Percentiles rank a stretch among this genome's conserved stretches.
These are phyloP conservation scores for Simalia tracyae DNA, from an alignment of 2,797 vertebrate species.

Conservation along the genomic window DNA sequence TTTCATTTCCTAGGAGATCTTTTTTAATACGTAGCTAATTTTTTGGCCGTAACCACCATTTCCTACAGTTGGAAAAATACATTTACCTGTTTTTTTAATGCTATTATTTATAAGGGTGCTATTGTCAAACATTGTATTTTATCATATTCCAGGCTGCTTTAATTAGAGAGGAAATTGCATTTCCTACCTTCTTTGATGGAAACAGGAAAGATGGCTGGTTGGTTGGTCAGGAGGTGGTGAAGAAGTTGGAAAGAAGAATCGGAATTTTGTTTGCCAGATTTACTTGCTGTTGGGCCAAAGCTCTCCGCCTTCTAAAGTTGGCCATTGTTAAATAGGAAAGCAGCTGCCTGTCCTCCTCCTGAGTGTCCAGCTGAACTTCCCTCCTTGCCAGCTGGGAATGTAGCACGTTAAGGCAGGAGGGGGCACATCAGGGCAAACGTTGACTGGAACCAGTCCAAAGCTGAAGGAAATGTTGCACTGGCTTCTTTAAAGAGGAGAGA, in stretches of 20 bases:
- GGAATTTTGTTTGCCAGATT: background rate
- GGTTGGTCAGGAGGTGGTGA: too few species aligned
- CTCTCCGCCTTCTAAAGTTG: background rate
- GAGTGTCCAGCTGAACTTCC: too few species aligned
- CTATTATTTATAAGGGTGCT: constrained; percentile 37
- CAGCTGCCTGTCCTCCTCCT: background rate
- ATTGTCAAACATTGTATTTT: background rate
- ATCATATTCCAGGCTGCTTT: constrained; percentile 10
- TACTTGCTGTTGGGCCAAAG: background rate
- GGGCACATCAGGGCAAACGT: background rate
- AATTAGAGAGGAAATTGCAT: background rate
- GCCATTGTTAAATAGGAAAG: too few species aligned
- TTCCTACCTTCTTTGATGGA: background rate
- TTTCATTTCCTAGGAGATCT: background rate
- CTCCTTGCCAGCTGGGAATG: background rate
- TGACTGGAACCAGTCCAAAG: background rate
- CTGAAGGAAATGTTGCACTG: too few species aligned
- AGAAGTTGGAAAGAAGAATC: background rate
- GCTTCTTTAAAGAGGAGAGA: background rate
- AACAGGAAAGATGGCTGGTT: background rate
- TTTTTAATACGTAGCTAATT: background rate
- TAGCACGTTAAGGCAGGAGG: background rate
- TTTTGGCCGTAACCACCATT: background rate
- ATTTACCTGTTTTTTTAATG: background rate
- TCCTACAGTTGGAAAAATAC: background rate